Base-by-base conservation (phyloP, 2,797 vertebrate genomes). In the Eupleurogrammus muticus region DNA sequence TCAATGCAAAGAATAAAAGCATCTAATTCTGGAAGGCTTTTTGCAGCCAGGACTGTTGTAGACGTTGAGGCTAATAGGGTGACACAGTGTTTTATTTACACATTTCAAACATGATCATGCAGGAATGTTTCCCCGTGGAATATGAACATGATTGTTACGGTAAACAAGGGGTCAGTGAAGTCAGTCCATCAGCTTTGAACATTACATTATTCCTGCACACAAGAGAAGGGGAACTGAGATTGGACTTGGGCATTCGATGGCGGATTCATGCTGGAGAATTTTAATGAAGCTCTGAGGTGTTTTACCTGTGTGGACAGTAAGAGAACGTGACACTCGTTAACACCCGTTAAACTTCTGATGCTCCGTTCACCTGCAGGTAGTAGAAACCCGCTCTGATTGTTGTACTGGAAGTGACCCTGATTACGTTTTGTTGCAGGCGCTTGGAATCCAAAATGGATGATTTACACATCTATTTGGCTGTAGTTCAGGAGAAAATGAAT, bases 401-500 rank as follows among this genome's bases (percentile, higher is more conserved):
- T 57, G 28, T 32, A 35, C 17, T 51, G 23, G 46, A 5, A 34
- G 9, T 55, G 20, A 82, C 65, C 23, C 54, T 28, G 40, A 63
- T 57, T 70, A 32, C 19, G 51, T 66, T 54, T 48, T 53, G 4
- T 61, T 61, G 60, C 51, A 46, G 40, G 49, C 21, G 21, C 20
- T 16, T 32, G 6, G 28, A 58, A 69, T 68, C 23, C 62, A 13
- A n/a, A 72, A 57, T 40, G 63, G 57, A 59, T 63, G n/a, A 38
- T 47, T 61, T 57, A 40, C 23, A 58, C 46, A 49, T 21, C 34
- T 10, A 4, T 44, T 23, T 42, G 38, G 38, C 38, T 14, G 4
- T 17, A 14, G 8, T 42, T 42, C 38, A 5, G 38, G 5, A 42
- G 14, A 42, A 57, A 70, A 73, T 69, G 13, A 77, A 66, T 80